Evolutionary conservation across 1,140 invertebrate genomes (phyloP).

Genomic region (Halesus radiatus): DNA sequence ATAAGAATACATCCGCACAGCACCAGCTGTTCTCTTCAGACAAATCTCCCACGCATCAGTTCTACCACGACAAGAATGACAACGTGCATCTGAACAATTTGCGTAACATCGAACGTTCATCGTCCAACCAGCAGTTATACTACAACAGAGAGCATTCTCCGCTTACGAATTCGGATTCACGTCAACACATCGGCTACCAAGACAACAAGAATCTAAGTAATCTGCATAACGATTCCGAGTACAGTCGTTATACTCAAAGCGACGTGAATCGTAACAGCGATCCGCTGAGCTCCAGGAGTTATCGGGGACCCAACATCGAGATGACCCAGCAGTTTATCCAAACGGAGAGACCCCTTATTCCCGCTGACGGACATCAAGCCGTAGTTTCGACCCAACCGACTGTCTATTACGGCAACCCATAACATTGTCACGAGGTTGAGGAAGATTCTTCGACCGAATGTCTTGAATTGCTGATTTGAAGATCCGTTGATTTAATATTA

Average conservation of each 20-base stretch:
- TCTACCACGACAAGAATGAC: conserved; percentile 44
- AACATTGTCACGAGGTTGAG: conserved; percentile 47
- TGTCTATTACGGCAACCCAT: conserved; percentile 51
- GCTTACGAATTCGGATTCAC: conserved; percentile 28
- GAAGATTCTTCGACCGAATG: conserved; percentile 43
- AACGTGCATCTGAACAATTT: conserved; percentile 39
- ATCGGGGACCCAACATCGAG: conserved; percentile 16
- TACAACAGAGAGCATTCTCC: conserved; percentile 48
- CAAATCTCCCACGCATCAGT: conserved; percentile 50
- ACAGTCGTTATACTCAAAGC: conserved; percentile 22
- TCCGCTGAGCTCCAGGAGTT: conserved; percentile 50
- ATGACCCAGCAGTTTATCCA: conserved; percentile 34
- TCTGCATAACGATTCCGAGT: conserved; percentile 21
- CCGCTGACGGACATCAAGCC: conserved; percentile 46
- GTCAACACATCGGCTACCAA: conserved; percentile 11
- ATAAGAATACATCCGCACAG: background rate
- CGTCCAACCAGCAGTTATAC: conserved; percentile 52
- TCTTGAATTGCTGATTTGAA: conserved; percentile 52
- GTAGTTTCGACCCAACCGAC: conserved; percentile 49
- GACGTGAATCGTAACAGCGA: conserved; percentile 49
- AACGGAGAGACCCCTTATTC: conserved; percentile 36
- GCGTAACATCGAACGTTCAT: conserved; percentile 44
- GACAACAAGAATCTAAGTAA: conserved; percentile 46
- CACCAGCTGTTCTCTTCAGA: conserved; percentile 38
- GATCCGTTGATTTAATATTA: background rate